phyloP scores from a whole-genome alignment of 2,113 vertebrate species.

The Menidia beryllina region DNA sequence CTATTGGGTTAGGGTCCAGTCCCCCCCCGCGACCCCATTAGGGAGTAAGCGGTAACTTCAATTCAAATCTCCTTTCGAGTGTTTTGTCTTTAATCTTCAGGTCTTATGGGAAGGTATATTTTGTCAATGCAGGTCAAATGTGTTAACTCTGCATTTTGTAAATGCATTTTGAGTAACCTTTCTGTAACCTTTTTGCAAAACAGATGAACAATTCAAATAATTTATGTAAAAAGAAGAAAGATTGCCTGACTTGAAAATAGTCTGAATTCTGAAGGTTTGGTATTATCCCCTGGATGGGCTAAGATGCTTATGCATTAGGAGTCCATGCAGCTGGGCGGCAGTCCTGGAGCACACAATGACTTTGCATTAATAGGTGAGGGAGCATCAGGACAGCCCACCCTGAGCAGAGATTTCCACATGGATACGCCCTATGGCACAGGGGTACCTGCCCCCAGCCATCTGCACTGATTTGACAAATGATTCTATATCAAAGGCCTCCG shows the following conservation, averaged over 20 bases:
- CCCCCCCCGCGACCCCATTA: no score
- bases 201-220: slow-evolving; percentile 16
- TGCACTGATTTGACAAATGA: slow-evolving; percentile 84
- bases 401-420: slow-evolving; percentile 79
- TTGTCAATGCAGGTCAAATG: slow-evolving; percentile 22
- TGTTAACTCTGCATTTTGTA: slow-evolving; percentile 4
- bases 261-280: slow-evolving; percentile 41
- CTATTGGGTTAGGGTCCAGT: no score
- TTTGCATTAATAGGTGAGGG: slow-evolving; percentile 75
- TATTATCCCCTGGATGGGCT: slow-evolving; percentile 67
- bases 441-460: slow-evolving; percentile 79
- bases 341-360: slow-evolving; percentile 75
- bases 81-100: not conserved
- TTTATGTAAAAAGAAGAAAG: slow-evolving; percentile 16
- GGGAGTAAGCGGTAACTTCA: no score
- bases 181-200: not conserved
- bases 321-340: slow-evolving; percentile 60
- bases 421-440: slow-evolving; percentile 75
- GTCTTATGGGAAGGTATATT: not conserved
- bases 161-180: not conserved
- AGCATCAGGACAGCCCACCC: slow-evolving; percentile 68
- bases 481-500: slow-evolving; percentile 82
- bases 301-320: slow-evolving; percentile 74
- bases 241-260: slow-evolving; percentile 33
- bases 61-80: not conserved